These are phyloP conservation scores for Tortrix viridana DNA, from an alignment of 2,888 invertebrate genomes.

Conservation along the genomic window DNA sequence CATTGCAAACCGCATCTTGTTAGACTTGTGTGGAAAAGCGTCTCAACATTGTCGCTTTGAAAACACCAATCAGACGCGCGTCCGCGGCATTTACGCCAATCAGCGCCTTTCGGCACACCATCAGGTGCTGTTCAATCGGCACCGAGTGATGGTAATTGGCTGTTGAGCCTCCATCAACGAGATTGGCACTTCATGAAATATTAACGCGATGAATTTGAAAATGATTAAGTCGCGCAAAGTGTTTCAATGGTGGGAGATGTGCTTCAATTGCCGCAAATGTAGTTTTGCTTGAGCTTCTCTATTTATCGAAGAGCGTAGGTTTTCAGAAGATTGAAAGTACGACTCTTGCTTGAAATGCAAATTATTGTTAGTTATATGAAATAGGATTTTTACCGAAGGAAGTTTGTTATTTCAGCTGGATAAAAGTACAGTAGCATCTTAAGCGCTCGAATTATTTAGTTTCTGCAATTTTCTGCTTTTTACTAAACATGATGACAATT, in stretches of 20 bases:
- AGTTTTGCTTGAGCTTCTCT: too few relatives aligned
- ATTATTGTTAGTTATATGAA: too few relatives aligned
- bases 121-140: neutral
- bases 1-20: slow-evolving; percentile 26
- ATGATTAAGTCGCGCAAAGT: neutral
- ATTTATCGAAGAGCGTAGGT: too few relatives aligned
- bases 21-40: slow-evolving; percentile 24
- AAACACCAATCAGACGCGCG: slow-evolving; percentile 3
- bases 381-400: too few relatives aligned
- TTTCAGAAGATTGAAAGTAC: too few relatives aligned
- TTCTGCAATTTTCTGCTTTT: too few relatives aligned
- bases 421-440: too few relatives aligned
- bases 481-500: too few relatives aligned
- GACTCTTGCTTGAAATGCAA: too few relatives aligned
- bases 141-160: slow-evolving; percentile 19
- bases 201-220: neutral
- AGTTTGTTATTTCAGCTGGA: too few relatives aligned
- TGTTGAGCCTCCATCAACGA: slow-evolving; percentile 2
- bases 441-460: too few relatives aligned
- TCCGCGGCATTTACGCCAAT: slow-evolving; percentile 27
- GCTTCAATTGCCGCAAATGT: neutral
- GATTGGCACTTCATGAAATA: slow-evolving; percentile 19
- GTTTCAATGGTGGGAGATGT: neutral
- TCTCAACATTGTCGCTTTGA: slow-evolving; percentile 22
- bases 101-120: slow-evolving; percentile 6